Evolutionary conservation across 2,797 vertebrate genomes (phyloP).

Genomic region (Sciaenops ocellatus): DNA sequence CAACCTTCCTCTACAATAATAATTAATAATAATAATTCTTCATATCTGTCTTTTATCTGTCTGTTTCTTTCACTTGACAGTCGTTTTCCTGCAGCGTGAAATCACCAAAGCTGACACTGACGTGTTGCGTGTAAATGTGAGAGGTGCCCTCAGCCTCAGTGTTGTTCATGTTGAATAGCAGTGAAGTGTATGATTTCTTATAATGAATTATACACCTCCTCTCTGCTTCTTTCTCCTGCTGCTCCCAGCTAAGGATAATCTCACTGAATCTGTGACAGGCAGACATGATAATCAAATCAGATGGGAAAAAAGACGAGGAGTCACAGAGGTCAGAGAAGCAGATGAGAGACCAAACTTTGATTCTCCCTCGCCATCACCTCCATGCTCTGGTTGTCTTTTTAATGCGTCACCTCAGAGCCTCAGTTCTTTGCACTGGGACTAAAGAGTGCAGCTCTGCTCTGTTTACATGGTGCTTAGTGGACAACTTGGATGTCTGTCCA

Average conservation of each 20-base stretch:
- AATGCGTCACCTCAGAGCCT: constrained; percentile 41
- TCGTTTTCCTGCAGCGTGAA: constrained; percentile 23
- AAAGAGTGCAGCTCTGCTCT: not conserved
- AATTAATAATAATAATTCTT: no score
- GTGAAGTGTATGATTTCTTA: constrained; percentile 27
- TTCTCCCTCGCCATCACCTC: constrained; percentile 3
- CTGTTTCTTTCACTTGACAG: not conserved
- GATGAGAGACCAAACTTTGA: constrained; percentile 9
- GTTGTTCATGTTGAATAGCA: constrained; percentile 41
- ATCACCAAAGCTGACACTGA: constrained; percentile 36
- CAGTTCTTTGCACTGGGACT: not conserved
- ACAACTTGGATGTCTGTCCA: not conserved
- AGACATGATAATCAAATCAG: no score
- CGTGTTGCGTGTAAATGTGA: constrained; percentile 45
- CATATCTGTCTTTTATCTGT: not conserved
- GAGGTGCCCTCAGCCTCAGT: not conserved
- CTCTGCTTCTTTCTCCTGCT: constrained; percentile 8
- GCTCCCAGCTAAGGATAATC: constrained; percentile 12
- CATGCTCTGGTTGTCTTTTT: constrained; percentile 20
- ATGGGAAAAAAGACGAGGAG: no score
- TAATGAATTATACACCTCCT: constrained; percentile 56
- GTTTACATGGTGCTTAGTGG: not conserved
- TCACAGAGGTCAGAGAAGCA: no score
- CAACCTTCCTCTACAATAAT: no score
- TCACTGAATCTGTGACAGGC: no score